Percentiles rank a stretch among this genome's conserved stretches.
phyloP scores from a whole-genome alignment of 2,888 invertebrate genomes.

The Drosophila kuntzei region DNA sequence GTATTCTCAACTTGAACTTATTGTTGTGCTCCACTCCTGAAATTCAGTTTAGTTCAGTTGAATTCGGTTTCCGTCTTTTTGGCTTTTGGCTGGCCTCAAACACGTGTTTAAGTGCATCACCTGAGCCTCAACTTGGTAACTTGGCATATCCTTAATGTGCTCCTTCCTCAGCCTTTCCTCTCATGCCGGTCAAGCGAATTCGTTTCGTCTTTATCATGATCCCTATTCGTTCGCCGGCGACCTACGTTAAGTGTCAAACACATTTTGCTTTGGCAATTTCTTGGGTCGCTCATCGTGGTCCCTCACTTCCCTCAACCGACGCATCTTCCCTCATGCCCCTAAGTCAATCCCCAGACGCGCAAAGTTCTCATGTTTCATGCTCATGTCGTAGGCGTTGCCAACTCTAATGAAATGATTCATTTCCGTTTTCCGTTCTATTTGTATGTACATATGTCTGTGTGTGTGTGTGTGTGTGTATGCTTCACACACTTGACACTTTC shows the following conservation, averaged over 20 bases:
- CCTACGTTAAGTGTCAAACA: constrained; percentile 79
- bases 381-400: constrained; percentile 80
- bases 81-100: constrained; percentile 32
- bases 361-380: constrained; percentile 60
- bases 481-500: constrained; percentile 79
- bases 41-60: constrained; percentile 10
- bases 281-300: constrained; percentile 68
- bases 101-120: constrained; percentile 57
- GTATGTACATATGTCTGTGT: constrained; percentile 24
- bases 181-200: constrained; percentile 52
- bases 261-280: constrained; percentile 76
- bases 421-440: constrained; percentile 80
- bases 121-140: constrained; percentile 15
- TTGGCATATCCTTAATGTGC: constrained; percentile 2
- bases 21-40: constrained; percentile 5
- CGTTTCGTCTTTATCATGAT: constrained; percentile 33
- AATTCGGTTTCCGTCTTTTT: constrained; percentile 26
- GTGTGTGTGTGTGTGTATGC: constrained; percentile 28
- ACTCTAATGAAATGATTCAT: constrained; percentile 85
- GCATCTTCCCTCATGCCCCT: neutral
- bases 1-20: constrained; percentile 13
- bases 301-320: constrained; percentile 3
- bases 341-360: constrained; percentile 22
- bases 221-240: constrained; percentile 48
- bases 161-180: too few relatives aligned